Percentiles rank a stretch among this genome's conserved stretches.
phyloP scores from a whole-genome alignment of 2,113 vertebrate species.

The Pungitius pungitius region DNA sequence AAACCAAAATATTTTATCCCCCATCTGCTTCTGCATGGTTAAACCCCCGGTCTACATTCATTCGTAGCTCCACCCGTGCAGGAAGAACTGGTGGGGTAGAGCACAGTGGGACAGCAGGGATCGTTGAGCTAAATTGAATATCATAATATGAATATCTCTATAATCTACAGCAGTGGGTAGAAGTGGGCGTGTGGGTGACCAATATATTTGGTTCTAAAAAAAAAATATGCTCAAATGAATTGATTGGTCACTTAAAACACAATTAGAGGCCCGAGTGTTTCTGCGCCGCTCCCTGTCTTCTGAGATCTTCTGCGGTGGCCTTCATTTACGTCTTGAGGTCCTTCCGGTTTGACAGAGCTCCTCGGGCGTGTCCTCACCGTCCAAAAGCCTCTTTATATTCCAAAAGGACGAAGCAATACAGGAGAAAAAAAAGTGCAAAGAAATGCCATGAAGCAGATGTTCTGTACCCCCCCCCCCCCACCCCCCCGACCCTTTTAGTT shows the following conservation, averaged over 20 bases:
- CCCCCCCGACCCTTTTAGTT: constrained; percentile 61
- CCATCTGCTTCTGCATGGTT: constrained; percentile 60
- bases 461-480: constrained; percentile 63
- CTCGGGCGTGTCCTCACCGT: constrained; percentile 45
- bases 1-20: constrained; percentile 60
- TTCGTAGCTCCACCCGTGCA: constrained; percentile 62
- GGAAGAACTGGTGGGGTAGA: constrained; percentile 63
- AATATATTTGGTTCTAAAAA: constrained; percentile 53
- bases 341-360: constrained; percentile 47
- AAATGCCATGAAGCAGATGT: constrained; percentile 83
- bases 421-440: constrained; percentile 85
- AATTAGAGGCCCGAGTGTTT: constrained; percentile 75
- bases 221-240: constrained; percentile 57
- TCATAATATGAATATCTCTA: no score
- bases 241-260: constrained; percentile 71
- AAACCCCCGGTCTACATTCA: constrained; percentile 80
- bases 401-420: constrained; percentile 77
- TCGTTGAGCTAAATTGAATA: constrained; percentile 53
- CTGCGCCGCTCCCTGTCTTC: constrained; percentile 64
- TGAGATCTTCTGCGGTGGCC: constrained; percentile 67
- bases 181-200: constrained; percentile 60
- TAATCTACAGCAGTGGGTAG: constrained; percentile 60
- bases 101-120: constrained; percentile 60
- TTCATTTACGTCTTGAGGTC: constrained; percentile 44
- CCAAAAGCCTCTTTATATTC: constrained; percentile 54